Evolutionary conservation across 1,140 invertebrate genomes (phyloP), one percentile per base, ranked within the genome.

Genomic region (Drosophila punjabiensis): DNA sequence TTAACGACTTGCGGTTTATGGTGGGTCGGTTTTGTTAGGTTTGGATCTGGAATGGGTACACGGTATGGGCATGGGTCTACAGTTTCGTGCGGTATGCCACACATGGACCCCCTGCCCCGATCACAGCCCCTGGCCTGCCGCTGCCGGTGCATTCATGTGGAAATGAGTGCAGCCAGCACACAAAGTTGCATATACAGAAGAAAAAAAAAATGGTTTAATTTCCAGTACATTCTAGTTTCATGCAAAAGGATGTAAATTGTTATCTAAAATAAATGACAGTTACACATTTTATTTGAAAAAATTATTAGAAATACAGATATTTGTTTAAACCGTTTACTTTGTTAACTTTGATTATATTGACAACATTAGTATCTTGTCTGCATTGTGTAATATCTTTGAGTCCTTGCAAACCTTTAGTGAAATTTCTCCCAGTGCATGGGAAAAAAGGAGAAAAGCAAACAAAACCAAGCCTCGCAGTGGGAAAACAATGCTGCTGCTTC

Each of bases 141-240:
- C 63, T 48, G 70, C 73, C 56, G 55, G 69, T 63, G 87, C 86
- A 90, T 91, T 91, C 87, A 91, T 91, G 81, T 90, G 87, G 87
- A 90, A 91, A 90, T 91, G 87, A 90, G 79, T 90, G 86, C 74
- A 90, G 63, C 47, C 82, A 79, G 65, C 74, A 59, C 65, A 81
- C 79, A 81, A 81, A 81, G 78, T 81, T 81, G 76, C 70, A 80
- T 61, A 50, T 68, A 76, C 76, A 81, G 59, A 24, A 48, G 10
- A 64, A 45, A 62, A 64, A 45, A 62, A 64, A 79, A 50, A 41
- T 8, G 16, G 24, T 20, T 55, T 10, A 16, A n/a, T 20, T 62
- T 28, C 7, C 3, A 24, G 1, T 11, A 41, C 20, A 56, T 16
- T 24, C 18, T 56, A 37, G 14, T 24, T 35, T 16, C 13, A 56